Percentiles rank a stretch among this genome's conserved stretches.
These are phyloP conservation scores for Lasioglossum albipes DNA, from an alignment of 1,140 invertebrate genomes.

Conservation along the genomic window DNA sequence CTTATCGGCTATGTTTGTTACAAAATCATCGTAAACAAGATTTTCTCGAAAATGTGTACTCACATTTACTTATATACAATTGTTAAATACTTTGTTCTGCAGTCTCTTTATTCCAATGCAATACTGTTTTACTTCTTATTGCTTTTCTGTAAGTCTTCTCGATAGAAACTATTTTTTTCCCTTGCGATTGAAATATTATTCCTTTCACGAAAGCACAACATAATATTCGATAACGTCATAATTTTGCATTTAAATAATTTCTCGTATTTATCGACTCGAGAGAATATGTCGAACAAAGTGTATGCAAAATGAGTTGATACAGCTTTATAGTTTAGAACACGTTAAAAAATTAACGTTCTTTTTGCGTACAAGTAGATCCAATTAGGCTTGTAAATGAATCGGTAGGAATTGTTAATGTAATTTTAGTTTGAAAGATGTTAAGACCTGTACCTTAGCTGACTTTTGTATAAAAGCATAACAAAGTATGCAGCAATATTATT, in stretches of 20 bases:
- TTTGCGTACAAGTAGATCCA: slow-evolving; percentile 5
- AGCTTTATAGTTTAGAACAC: background rate
- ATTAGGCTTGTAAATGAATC: background rate
- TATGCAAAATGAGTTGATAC: background rate
- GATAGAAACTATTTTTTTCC: slow-evolving; percentile 9
- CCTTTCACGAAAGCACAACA: background rate
- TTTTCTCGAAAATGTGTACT: slow-evolving; percentile 62
- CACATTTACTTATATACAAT: slow-evolving; percentile 67
- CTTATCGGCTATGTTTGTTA: slow-evolving; percentile 37
- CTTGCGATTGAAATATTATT: background rate
- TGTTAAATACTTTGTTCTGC: slow-evolving; percentile 68
- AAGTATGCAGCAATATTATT: slow-evolving; percentile 45
- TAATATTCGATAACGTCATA: background rate
- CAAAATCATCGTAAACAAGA: slow-evolving; percentile 61
- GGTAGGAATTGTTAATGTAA: slow-evolving; percentile 7
- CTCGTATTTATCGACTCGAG: background rate
- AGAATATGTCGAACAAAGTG: background rate
- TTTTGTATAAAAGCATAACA: slow-evolving; percentile 28
- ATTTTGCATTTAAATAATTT: background rate
- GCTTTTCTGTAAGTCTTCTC: slow-evolving; percentile 43
- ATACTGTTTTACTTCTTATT: slow-evolving; percentile 65
- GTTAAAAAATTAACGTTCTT: background rate
- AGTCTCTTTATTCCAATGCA: slow-evolving; percentile 71
- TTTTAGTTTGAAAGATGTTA: slow-evolving; percentile 3
- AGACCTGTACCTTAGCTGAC: background rate